Evolutionary conservation across 2,888 invertebrate species (phyloP).

Genomic region (Zaprionus obscuricornis): DNA sequence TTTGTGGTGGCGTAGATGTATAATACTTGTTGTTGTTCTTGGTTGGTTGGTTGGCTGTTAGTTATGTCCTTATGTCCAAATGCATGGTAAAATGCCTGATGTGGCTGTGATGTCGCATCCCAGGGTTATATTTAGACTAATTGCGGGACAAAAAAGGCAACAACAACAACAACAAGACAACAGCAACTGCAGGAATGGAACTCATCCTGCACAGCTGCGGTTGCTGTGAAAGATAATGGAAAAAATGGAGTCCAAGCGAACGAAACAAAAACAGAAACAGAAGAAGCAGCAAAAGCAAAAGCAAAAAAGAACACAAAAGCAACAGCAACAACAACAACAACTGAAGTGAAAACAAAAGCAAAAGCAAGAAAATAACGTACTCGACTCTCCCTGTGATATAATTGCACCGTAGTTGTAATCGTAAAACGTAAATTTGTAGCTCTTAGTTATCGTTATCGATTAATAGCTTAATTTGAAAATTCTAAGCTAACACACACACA

Average conservation of each 20-base stretch:
- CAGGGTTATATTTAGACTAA: constrained; percentile 66
- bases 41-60: neutral
- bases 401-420: constrained; percentile 76
- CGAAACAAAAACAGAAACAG: constrained; percentile 32
- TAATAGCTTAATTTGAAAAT: constrained; percentile 48
- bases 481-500: constrained; percentile 44
- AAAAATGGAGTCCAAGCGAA: constrained; percentile 36
- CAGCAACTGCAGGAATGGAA: constrained; percentile 35
- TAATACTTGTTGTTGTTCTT: too few relatives aligned
- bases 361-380: constrained; percentile 42
- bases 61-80: constrained; percentile 12
- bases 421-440: constrained; percentile 51
- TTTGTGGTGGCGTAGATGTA: constrained; percentile 5
- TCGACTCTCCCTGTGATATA: constrained; percentile 79
- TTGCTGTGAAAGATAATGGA: constrained; percentile 58
- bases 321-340: too few relatives aligned
- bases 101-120: constrained; percentile 41
- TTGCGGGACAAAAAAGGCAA: constrained; percentile 28
- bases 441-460: constrained; percentile 69
- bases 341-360: constrained; percentile 5
- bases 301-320: constrained; percentile 23
- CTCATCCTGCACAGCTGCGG: constrained; percentile 27
- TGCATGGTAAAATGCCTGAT: constrained; percentile 45
- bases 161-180: constrained; percentile 12
- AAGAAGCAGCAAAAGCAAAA: constrained; percentile 23